Base-by-base conservation (phyloP, 2,888 invertebrate genomes). In the Ceriagrion tenellum region DNA sequence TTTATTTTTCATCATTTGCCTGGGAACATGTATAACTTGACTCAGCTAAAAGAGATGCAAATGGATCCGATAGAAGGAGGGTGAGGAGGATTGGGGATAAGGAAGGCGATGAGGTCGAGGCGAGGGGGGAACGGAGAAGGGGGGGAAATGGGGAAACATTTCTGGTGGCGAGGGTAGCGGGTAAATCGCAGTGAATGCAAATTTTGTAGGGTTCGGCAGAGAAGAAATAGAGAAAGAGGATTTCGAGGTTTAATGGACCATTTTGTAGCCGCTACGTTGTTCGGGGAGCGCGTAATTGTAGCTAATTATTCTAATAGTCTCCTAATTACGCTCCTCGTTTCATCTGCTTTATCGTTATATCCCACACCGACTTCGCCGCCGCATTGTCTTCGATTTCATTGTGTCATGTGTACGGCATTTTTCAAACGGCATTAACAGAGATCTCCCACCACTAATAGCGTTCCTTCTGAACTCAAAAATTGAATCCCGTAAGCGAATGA, bases 201-300 rank as follows among this genome's bases (percentile, higher is more conserved):
- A 93, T 93, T 93, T 93, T 93, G 26, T n/a, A 55, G 40, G 74
- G 63, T 59, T 91, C 40, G 56, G 91, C 35, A 63, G 40, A 69
- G 74, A 74, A 93, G 63, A 69, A 93, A 40, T 93, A 40, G 47
- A n/a, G 93, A 55, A 47, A 30, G 59, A 63, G 74, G 74, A 69
- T 74, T 74, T 93, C 93, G 69, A 74, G 69, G 40, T n/a, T 69
- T 93, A 74, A 93, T 93, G 93, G 93, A 69, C 47, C 93, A 74
- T 93, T 93, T 93, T 69, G 93, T 69, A 93, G 47, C 69, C 93
- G n/a, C 47, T 93, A 93, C 63, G 69, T 69, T 93, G 93, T 93
- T 26, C 93, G 93, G 40, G 69, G 93, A 74, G 93, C 93, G 69
- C 16, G 74, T 93, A 74, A 74, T 93, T 93, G 69, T 26, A 47